phyloP scores from a whole-genome alignment of 1,140 invertebrate species.

The Metopolophium dirhodum region DNA sequence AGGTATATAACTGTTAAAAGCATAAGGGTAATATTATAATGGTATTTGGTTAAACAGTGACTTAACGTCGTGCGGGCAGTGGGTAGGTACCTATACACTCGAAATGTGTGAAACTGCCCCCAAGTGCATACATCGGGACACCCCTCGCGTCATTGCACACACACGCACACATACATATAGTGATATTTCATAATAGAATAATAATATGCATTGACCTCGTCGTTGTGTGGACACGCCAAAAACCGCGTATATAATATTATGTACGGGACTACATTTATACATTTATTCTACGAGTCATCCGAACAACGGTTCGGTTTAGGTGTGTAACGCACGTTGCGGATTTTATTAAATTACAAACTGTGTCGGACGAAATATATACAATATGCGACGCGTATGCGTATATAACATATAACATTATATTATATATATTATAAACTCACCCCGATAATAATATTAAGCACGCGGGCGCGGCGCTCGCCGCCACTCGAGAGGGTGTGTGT shows the following conservation, averaged over 20 bases:
- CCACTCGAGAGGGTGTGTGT: constrained; percentile 24
- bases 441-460: constrained; percentile 4
- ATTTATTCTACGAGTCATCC: neutral
- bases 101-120: constrained; percentile 18
- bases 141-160: neutral
- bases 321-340: neutral
- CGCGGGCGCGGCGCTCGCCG: neutral
- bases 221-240: neutral
- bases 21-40: neutral
- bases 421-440: neutral
- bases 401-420: too few species aligned
- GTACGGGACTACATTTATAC: neutral
- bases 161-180: neutral
- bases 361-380: neutral
- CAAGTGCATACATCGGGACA: constrained; percentile 8
- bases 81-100: neutral
- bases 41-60: neutral
- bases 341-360: constrained; percentile 22
- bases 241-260: neutral
- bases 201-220: constrained; percentile 21
- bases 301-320: neutral
- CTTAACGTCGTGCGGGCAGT: neutral
- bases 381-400: too few species aligned
- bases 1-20: neutral
- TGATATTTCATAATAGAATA: neutral